phyloP scores from a whole-genome alignment of 2,888 invertebrate species.

The Drosophila glabriapex region DNA sequence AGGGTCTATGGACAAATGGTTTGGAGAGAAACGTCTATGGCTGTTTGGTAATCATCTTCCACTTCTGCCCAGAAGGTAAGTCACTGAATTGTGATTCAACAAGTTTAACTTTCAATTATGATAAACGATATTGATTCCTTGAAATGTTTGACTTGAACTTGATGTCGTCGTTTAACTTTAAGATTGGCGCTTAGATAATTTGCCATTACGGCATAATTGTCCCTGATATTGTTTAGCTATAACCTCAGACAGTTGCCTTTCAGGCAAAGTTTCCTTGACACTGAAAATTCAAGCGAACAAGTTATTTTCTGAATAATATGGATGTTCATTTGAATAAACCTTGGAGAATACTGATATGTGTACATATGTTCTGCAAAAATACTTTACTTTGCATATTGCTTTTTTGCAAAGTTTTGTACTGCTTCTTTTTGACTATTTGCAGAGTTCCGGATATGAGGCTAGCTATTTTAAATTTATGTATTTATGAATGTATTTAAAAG shows the following conservation, averaged over 20 bases:
- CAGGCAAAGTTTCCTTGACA: slow-evolving; percentile 23
- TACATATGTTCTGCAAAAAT: background rate
- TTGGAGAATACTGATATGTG: slow-evolving; percentile 3
- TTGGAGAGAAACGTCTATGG: slow-evolving; percentile 95
- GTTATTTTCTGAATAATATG: background rate
- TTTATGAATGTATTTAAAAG: background rate
- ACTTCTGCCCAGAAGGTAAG: slow-evolving; percentile 92
- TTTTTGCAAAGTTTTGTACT: background rate
- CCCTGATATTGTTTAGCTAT: slow-evolving; percentile 62
- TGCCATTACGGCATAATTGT: slow-evolving; percentile 23
- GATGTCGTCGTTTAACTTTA: slow-evolving; percentile 36
- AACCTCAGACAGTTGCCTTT: slow-evolving; percentile 42
- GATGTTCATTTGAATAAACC: slow-evolving; percentile 2
- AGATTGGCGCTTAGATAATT: slow-evolving; percentile 59
- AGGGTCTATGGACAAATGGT: slow-evolving; percentile 94
- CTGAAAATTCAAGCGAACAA: slow-evolving; percentile 4
- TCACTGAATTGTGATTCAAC: background rate
- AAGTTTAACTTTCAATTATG: background rate
- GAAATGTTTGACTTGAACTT: slow-evolving; percentile 39
- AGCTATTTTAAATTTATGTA: background rate
- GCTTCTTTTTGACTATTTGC: background rate
- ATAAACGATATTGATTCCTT: background rate
- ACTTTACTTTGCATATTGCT: background rate
- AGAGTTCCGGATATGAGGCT: background rate
- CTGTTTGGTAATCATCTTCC: slow-evolving; percentile 95